Base-by-base conservation (phyloP, 2,888 invertebrate genomes). In the Pyrocoelia pectoralis region DNA sequence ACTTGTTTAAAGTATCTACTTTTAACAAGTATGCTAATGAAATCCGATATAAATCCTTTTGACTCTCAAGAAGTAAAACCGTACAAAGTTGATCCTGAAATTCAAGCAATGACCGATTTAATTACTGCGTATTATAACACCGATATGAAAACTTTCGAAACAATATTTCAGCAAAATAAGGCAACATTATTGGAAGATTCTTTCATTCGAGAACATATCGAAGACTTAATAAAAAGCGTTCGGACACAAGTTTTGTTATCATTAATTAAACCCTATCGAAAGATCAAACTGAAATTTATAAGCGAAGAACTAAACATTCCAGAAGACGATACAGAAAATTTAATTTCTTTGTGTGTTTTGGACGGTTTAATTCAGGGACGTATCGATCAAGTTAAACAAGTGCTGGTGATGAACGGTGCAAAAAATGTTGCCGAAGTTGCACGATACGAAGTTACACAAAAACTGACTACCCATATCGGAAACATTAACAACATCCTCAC, bases 21-120 rank as follows among this genome's bases (percentile, higher is more conserved):
- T 19, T 83, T 99, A 77, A 98, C 99, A 10, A 98, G 97, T 81
- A 99, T 99, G 94, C 84, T 99, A 68, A 97, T 98, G 95, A 97
- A 98, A 80, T 98, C 98, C 1, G 97, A 95, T 24, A 99, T 99
- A 69, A 99, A 99, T 83, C 99, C 99, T 0, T 99, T 99, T 81
- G 98, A 99, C 83, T 98, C 98, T 0, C 98, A 99, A 85, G 99
- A 99, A 84, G 98, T 98, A 0, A 99, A 99, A 79, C 98, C 99
- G 0, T 99, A 99, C 81, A 98, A 97, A 83, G 98, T 98, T 80
- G 97, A 99, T 83, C 95, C 97, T 0, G 98, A 99, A 83, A 97
- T 99, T 74, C 85, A 97, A 70, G 98, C 98, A 10, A 98, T 99
- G 97, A 98, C 98, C 9, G 95, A 98, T 82, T 85, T 99, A 73